These are phyloP conservation scores for Camponotus floridanus DNA, from an alignment of 1,140 invertebrate species.

Conservation along the genomic window DNA sequence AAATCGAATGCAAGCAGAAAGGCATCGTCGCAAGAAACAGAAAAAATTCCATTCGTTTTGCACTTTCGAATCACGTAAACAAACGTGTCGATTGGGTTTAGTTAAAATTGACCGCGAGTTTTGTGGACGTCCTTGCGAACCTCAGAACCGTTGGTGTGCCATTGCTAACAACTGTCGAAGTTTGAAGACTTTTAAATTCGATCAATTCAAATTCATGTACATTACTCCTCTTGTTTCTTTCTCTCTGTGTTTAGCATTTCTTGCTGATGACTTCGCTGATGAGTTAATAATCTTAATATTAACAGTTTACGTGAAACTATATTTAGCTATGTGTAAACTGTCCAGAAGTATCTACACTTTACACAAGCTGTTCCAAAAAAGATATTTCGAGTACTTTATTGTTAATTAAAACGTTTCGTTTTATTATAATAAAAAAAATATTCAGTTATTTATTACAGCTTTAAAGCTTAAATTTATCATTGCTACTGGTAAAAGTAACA, in stretches of 20 bases:
- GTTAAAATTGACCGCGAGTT: conserved; percentile 38
- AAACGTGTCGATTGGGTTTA: conserved; percentile 44
- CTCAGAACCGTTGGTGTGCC: conserved; percentile 39
- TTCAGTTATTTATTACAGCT: neutral
- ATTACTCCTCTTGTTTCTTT: neutral
- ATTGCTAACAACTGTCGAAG: neutral
- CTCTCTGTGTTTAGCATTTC: neutral
- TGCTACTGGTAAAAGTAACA: neutral
- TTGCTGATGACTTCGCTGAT: neutral
- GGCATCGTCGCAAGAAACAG: conserved; percentile 30
- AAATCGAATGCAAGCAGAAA: conserved; percentile 47
- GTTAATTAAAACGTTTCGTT: neutral
- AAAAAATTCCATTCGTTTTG: conserved; percentile 51
- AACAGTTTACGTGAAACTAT: neutral
- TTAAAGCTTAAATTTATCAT: neutral
- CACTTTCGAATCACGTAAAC: conserved; percentile 60
- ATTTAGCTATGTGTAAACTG: neutral
- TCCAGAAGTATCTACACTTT: neutral
- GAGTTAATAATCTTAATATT: neutral
- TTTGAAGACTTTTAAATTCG: conserved; percentile 12
- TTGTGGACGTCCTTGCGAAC: conserved; percentile 60
- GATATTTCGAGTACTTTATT: neutral
- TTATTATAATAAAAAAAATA: neutral
- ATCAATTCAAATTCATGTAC: neutral
- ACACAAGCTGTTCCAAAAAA: neutral